A percentile compares a stretch with the other conserved stretches of the same genome.
These are phyloP conservation scores for Crotalus horridus DNA, from an alignment of 2,113 vertebrate genomes.

Conservation along the genomic window DNA sequence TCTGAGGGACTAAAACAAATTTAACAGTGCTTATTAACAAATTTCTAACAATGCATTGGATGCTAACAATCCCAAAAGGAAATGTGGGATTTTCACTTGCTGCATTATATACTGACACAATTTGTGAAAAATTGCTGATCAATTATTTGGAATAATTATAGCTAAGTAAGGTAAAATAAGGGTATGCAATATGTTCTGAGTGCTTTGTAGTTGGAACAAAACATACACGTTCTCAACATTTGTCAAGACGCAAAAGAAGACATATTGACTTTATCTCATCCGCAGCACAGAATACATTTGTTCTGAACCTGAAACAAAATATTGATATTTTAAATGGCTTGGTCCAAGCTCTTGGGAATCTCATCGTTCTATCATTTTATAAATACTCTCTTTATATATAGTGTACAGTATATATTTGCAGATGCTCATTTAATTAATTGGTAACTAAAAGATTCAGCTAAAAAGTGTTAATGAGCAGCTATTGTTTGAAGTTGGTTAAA, in stretches of 20 bases:
- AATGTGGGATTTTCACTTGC: background rate
- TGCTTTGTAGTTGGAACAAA: background rate
- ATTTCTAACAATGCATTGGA: background rate
- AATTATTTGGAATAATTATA: background rate
- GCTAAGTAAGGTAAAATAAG: background rate
- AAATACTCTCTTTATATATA: background rate
- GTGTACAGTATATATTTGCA: background rate
- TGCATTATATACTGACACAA: background rate
- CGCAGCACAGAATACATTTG: background rate
- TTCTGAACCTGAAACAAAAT: background rate
- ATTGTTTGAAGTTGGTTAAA: background rate
- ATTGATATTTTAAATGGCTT: background rate
- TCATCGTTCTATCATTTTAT: background rate
- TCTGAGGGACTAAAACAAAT: slow-evolving; percentile 85
- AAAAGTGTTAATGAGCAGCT: background rate
- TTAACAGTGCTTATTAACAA: background rate
- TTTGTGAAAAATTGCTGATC: background rate
- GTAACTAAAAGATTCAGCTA: background rate
- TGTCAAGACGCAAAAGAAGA: background rate
- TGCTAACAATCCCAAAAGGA: background rate
- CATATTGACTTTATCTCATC: background rate
- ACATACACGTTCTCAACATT: background rate
- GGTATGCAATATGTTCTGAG: background rate
- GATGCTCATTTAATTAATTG: background rate
- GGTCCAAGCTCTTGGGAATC: background rate